phyloP scores from a whole-genome alignment of 2,797 vertebrate genomes.

The Ceyx erithaca region DNA sequence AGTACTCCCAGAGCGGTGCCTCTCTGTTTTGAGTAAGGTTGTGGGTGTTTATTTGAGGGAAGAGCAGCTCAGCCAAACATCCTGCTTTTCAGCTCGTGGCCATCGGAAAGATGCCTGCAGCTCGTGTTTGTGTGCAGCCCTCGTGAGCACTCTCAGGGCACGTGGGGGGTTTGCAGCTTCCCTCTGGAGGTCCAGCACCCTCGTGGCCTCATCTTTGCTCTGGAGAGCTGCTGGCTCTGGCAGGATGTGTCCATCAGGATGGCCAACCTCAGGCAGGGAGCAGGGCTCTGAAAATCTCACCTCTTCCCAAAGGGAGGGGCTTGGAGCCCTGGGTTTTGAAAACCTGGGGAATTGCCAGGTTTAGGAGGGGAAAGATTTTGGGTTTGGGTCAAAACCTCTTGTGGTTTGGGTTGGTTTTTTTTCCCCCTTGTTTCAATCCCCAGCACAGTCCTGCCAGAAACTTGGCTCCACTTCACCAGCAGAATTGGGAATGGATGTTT shows the following conservation, averaged over 20 bases:
- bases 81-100: slow-evolving; percentile 84
- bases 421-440: background rate
- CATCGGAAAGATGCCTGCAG: slow-evolving; percentile 36
- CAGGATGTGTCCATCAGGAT: fast-evolving
- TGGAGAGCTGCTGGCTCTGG: background rate
- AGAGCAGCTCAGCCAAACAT: slow-evolving; percentile 92
- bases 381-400: background rate
- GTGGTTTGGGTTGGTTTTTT: background rate
- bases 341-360: background rate
- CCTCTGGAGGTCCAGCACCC: background rate
- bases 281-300: background rate
- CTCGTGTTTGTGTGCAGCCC: background rate
- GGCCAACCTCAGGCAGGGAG: background rate
- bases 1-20: slow-evolving; percentile 84
- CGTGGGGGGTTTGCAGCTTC: background rate
- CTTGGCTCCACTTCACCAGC: background rate
- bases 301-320: background rate
- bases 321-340: background rate
- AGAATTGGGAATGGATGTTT: background rate
- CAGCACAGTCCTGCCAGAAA: background rate
- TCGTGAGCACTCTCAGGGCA: background rate
- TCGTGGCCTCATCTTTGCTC: fast-evolving
- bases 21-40: slow-evolving; percentile 85
- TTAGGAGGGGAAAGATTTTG: background rate
- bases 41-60: slow-evolving; percentile 94